These are phyloP conservation scores for Siphonodentalium dalli DNA, from an alignment of 2,888 invertebrate species.

Conservation along the genomic window DNA sequence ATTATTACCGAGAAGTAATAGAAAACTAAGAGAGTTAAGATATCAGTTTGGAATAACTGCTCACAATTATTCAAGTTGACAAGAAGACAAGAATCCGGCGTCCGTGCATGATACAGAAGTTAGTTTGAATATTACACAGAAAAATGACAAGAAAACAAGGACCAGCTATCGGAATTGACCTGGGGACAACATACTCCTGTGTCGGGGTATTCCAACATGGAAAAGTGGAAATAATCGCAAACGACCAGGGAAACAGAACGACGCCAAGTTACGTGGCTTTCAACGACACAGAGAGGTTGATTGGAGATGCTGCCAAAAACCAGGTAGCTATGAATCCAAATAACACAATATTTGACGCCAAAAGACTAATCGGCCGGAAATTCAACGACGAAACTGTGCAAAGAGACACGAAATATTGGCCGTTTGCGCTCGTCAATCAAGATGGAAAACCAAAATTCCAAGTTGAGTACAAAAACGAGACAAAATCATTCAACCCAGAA, in stretches of 20 bases:
- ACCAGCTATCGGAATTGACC: slow-evolving; percentile 81
- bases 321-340: slow-evolving; percentile 74
- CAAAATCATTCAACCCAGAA: slow-evolving; percentile 85
- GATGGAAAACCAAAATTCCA: slow-evolving; percentile 51
- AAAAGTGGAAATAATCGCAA: slow-evolving; percentile 68
- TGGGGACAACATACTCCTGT: slow-evolving; percentile 82
- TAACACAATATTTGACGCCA: slow-evolving; percentile 72
- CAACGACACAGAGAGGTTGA: slow-evolving; percentile 68
- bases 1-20: too few relatives aligned
- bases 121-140: too few relatives aligned
- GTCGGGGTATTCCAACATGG: slow-evolving; percentile 66
- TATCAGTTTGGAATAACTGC: too few relatives aligned
- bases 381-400: slow-evolving; percentile 48
- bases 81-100: too few relatives aligned
- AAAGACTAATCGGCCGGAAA: slow-evolving; percentile 53
- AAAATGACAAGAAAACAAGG: too few relatives aligned
- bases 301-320: slow-evolving; percentile 67
- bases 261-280: slow-evolving; percentile 79
- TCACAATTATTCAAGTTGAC: too few relatives aligned
- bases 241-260: slow-evolving; percentile 73
- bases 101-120: too few relatives aligned
- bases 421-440: slow-evolving; percentile 44
- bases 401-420: slow-evolving; percentile 55
- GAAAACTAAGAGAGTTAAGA: too few relatives aligned
- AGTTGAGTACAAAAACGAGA: slow-evolving; percentile 75